Evolutionary conservation across 1,140 invertebrate species (phyloP), one percentile per base, ranked within the genome.

Genomic region (Drosophila eugracilis): DNA sequence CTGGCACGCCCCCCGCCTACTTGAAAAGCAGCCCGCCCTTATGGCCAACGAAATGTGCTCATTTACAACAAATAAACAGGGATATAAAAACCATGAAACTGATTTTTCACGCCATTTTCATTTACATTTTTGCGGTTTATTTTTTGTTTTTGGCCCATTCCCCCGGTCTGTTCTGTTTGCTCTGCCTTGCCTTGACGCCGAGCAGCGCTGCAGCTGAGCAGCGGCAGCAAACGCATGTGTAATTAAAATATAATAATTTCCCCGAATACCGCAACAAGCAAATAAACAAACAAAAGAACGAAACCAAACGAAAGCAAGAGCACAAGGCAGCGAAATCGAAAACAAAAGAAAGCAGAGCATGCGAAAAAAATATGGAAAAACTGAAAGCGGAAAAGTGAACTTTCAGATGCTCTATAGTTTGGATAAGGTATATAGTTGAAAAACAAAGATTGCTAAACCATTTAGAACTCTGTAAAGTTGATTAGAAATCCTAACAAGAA

Each of bases 171-270:
- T n/a, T n/a, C 47, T 80, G 60, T 73, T 85, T 67, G 76, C 55
- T 58, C 70, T 73, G 54, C 72, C 60, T 41, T 59, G 75, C 62
- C 74, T 36, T 36, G 21, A 10, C 24, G 28, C 47, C 24, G 34
- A n/a, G 47, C 62, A 39, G 75, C 15, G 28, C 49, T 54, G 62
- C 45, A n/a, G n/a, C 57, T 41, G 50, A 34, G 37, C 44, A 17
- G 49, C 32, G 26, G 36, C 58, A 44, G 67, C 22, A 37, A 72
- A 67, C 81, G 81, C 83, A 88, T 89, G 71, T 88, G 83, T 88
- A 88, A 88, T 88, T 88, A 88, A 88, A 88, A 88, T 88, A 88
- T 88, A 88, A 88, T 88, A 88, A 88, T 86, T 88, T 86, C 67
- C 39, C 55, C 57, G 44, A 83, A 59, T 55, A 54, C 70, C 69